Conservation (phyloP, 2,888 invertebrate genomes). For the Scaptomyza flava region DNA sequence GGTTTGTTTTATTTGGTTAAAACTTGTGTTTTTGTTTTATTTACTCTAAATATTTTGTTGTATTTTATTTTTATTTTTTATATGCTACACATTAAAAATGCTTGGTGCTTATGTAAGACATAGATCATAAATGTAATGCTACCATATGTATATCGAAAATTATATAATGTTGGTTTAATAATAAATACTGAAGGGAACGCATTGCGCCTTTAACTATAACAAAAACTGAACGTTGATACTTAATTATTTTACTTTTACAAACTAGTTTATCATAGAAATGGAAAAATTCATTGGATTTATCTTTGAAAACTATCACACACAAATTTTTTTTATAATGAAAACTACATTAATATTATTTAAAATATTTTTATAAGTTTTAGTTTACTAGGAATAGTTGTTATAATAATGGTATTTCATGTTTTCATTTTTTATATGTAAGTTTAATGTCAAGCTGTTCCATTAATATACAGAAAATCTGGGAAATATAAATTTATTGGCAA, state of each 20-base stretch:
- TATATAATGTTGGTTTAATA: conserved; percentile 28
- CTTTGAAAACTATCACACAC: conserved; percentile 78
- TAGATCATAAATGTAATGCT: conserved; percentile 43
- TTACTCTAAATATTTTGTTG: conserved; percentile 64
- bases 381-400: conserved; percentile 14
- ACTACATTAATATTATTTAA: conserved; percentile 35
- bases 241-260: conserved; percentile 20
- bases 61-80: conserved; percentile 27
- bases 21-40: conserved; percentile 64
- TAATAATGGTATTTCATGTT: conserved; percentile 6
- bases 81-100: conserved; percentile 78
- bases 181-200: conserved; percentile 63
- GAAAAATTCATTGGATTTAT: conserved; percentile 53
- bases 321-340: conserved; percentile 51
- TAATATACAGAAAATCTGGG: conserved; percentile 7
- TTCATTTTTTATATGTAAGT: conserved; percentile 1
- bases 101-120: conserved; percentile 73
- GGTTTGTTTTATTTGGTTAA: conserved; percentile 46
- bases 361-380: conserved; percentile 29
- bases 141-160: conserved; percentile 25
- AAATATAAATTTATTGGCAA: conserved; percentile 10
- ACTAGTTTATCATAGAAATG: conserved; percentile 39
- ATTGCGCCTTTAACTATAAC: conserved; percentile 46
- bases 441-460: conserved; percentile 54
- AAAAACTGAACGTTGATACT: conserved; percentile 20